Evolutionary conservation across 1,140 invertebrate species (phyloP).

Genomic region (Cotesia chilonis): DNA sequence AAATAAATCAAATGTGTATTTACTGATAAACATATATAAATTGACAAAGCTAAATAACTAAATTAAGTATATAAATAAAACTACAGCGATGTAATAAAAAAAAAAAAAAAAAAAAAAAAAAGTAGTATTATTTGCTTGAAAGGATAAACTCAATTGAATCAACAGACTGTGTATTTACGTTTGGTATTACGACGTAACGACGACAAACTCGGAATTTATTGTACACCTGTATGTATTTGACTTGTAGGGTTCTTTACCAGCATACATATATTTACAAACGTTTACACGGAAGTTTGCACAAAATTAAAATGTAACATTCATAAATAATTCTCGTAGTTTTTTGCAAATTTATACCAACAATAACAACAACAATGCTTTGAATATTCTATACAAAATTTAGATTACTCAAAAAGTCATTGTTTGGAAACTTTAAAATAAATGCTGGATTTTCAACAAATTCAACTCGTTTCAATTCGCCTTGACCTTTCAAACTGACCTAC

Average conservation of each 20-base stretch:
- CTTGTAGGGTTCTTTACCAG: no score
- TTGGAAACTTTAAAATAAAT: not conserved
- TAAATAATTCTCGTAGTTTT: no score
- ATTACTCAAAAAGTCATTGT: not conserved
- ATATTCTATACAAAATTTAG: not conserved
- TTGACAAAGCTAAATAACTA: no score
- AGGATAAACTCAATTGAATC: constrained; percentile 8
- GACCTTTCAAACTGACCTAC: constrained; percentile 11
- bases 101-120: constrained; percentile 2
- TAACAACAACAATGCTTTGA: no score
- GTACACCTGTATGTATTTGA: not conserved
- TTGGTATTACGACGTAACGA: constrained; percentile 6
- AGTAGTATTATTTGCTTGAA: not conserved
- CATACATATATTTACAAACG: no score
- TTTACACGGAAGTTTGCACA: no score
- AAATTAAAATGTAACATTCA: no score
- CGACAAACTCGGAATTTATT: constrained; percentile 14
- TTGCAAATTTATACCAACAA: no score
- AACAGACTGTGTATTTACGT: constrained; percentile 21
- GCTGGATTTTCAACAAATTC: not conserved
- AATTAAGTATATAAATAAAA: not conserved
- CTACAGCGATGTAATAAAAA: not conserved
- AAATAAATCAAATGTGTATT: no score
- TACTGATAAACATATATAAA: no score
- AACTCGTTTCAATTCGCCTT: constrained; percentile 3